Percentiles rank a stretch among this genome's conserved stretches.
These are phyloP conservation scores for Polypedilum pembai DNA, from an alignment of 1,140 invertebrate genomes.

Conservation along the genomic window DNA sequence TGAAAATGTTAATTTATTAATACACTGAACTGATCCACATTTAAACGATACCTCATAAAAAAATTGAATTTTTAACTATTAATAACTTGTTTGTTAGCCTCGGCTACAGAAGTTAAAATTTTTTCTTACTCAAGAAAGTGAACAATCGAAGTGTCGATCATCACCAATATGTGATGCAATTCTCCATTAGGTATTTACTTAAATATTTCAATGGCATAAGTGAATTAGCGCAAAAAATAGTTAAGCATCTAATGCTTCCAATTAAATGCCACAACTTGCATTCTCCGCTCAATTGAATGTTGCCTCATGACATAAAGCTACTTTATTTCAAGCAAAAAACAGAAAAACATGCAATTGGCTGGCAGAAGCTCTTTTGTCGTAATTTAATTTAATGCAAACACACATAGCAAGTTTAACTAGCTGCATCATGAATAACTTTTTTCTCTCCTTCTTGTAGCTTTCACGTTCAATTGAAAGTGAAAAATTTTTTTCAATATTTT, in stretches of 20 bases:
- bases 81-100: background rate
- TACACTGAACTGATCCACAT: too few species aligned
- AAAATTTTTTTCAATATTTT: background rate
- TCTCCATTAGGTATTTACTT: conserved; percentile 3
- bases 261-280: background rate
- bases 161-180: background rate
- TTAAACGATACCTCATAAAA: too few species aligned
- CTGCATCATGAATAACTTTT: background rate
- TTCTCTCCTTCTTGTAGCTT: background rate
- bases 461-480: conserved; percentile 10
- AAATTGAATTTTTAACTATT: background rate
- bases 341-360: too few species aligned
- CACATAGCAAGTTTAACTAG: conserved; percentile 17
- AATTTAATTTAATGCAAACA: conserved; percentile 14
- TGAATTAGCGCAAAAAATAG: conserved; percentile 8
- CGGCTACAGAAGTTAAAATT: background rate
- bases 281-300: background rate
- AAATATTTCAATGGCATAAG: conserved; percentile 3
- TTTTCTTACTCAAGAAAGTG: background rate
- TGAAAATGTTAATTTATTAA: too few species aligned
- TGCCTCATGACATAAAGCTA: conserved; percentile 16
- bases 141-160: conserved; percentile 3
- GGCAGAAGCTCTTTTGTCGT: background rate
- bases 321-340: background rate
- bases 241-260: background rate